Evolutionary conservation across 2,888 invertebrate genomes (phyloP), one percentile per base, ranked within the genome.

Genomic region (Spialia ferax): DNA sequence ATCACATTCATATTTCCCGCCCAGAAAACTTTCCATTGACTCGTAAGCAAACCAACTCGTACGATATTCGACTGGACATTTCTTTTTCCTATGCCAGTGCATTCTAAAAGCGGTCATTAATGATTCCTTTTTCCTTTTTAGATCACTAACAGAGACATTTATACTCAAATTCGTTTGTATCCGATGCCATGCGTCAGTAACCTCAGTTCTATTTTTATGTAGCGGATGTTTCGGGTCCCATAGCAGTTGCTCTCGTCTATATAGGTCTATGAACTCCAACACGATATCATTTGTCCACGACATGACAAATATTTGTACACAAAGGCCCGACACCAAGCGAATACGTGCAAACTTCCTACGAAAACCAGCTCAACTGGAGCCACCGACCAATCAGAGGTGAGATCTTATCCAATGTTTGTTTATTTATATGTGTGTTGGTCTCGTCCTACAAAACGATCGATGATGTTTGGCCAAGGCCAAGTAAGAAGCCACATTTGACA

Each of bases 81-180:
- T 81, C 73, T 83, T 86, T 77, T 88, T 89, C 76, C 83, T 90
- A 29, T 83, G 81, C 38, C 78, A 77, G 73, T 89, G 87, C 78
- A 85, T 81, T 73, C 93, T 82, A 73, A 88, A 93, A 2, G 89
- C 84, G 5, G 93, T 87, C 93, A 93, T 93, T 68, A 94, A 71
- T 1, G 89, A 90, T 72, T 93, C 93, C 71, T 92, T 93, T 79
- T 94, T 93, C 79, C 82, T 91, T 78, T 94, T 94, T 23, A 93
- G 76, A 69, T 88, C 88, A 65, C 73, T 73, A 57, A 93, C 75
- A 20, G 89, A 80, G 70, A 79, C 86, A 71, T 83, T 75, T 62
- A 85, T 79, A 71, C 84, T 85, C 26, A 93, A 70, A 68, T 80
- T 78, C 26, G 79, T 75, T 75, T 87, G 85, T 72, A 94, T 90